phyloP scores from a whole-genome alignment of 2,888 invertebrate species.

The Scaptomyza caliginosa region DNA sequence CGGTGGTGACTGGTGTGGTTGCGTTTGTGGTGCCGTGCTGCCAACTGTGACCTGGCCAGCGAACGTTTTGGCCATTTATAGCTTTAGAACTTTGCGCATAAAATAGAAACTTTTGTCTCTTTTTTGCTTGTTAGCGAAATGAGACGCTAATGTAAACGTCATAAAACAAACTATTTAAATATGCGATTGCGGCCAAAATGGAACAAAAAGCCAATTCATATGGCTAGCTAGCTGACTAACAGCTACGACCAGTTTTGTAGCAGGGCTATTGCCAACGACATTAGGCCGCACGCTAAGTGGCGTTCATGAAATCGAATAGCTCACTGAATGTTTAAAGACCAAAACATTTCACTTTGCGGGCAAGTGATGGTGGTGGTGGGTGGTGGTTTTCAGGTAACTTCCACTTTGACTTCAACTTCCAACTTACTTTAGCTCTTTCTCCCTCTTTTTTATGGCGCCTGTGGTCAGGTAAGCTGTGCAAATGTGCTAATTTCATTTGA shows the following conservation, averaged over 20 bases:
- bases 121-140: conserved; percentile 74
- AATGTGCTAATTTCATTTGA: conserved; percentile 79
- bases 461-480: conserved; percentile 76
- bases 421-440: background rate
- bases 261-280: conserved; percentile 38
- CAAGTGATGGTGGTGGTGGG: background rate
- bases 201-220: conserved; percentile 76
- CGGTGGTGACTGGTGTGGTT: conserved; percentile 17
- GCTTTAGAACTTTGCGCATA: conserved; percentile 76
- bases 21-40: conserved; percentile 29
- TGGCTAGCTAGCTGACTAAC: conserved; percentile 24
- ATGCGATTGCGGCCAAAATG: conserved; percentile 59
- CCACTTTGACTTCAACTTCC: conserved; percentile 3
- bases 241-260: conserved; percentile 17
- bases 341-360: conserved; percentile 73
- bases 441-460: conserved; percentile 11
- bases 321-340: conserved; percentile 67
- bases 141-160: conserved; percentile 81
- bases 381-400: conserved; percentile 12
- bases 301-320: conserved; percentile 78
- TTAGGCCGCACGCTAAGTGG: conserved; percentile 73
- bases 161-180: conserved; percentile 80
- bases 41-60: conserved; percentile 69
- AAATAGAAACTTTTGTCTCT: conserved; percentile 77
- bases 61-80: conserved; percentile 66